Evolutionary conservation across 1,140 invertebrate species (phyloP).

Genomic region (Hylaeus volcanicus): DNA sequence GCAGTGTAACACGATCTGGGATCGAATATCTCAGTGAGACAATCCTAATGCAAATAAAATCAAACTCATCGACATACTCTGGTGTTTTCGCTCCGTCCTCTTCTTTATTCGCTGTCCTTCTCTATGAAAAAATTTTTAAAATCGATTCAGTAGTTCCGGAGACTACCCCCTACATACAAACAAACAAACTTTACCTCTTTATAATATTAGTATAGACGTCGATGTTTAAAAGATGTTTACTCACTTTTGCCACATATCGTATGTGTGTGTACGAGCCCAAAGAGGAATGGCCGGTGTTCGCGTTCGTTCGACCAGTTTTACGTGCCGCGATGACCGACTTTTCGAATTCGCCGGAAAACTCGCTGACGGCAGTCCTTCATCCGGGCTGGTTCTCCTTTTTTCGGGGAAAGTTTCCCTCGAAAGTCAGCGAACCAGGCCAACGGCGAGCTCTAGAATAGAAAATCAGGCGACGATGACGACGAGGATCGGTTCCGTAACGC

Average conservation of each 20-base stretch:
- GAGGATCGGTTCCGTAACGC: constrained; percentile 14
- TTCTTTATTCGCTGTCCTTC: too few relatives aligned
- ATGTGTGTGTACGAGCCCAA: constrained; percentile 8
- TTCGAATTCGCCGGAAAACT: constrained; percentile 56
- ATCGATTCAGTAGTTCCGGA: too few relatives aligned
- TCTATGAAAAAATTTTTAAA: too few relatives aligned
- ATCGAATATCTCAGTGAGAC: too few relatives aligned
- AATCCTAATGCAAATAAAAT: too few relatives aligned
- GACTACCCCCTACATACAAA: too few relatives aligned
- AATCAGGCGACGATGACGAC: constrained; percentile 17
- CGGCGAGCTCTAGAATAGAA: constrained; percentile 24
- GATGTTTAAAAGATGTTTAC: too few relatives aligned
- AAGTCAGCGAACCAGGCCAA: constrained; percentile 37
- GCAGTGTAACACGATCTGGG: too few relatives aligned
- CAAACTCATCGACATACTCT: too few relatives aligned
- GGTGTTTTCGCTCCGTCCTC: too few relatives aligned
- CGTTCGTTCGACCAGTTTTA: constrained; percentile 50
- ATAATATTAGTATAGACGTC: too few relatives aligned
- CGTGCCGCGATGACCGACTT: constrained; percentile 58
- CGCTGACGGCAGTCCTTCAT: constrained; percentile 60
- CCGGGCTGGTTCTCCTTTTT: constrained; percentile 1
- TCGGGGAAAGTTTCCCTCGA: constrained; percentile 33
- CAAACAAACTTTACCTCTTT: too few relatives aligned
- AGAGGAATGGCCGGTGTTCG: constrained; percentile 45
- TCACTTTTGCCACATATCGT: not conserved